phyloP scores from a whole-genome alignment of 2,113 vertebrate species.

The Forbesichthys agassizii region DNA sequence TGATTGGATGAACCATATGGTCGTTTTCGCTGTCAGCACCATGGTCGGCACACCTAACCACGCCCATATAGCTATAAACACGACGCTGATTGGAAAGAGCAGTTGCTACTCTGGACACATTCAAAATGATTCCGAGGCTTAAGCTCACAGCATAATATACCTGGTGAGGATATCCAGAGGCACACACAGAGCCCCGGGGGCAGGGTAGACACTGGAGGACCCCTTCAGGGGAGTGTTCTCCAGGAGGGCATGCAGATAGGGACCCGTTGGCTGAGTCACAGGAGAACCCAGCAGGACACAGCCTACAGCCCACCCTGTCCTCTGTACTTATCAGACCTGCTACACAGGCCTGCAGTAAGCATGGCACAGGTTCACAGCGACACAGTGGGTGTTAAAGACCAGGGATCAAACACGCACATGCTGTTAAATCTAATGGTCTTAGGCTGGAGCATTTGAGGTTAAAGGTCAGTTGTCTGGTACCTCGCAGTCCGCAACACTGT shows the following conservation, averaged over 20 bases:
- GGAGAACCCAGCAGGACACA: slow-evolving; percentile 81
- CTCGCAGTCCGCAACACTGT: slow-evolving; percentile 73
- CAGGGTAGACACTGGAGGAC: slow-evolving; percentile 76
- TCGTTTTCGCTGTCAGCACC: no score
- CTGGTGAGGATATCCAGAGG: slow-evolving; percentile 70
- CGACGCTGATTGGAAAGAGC: no score
- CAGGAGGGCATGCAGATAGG: slow-evolving; percentile 72
- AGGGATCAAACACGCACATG: not conserved
- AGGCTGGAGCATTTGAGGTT: not conserved
- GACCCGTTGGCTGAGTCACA: slow-evolving; percentile 69
- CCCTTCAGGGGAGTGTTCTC: slow-evolving; percentile 80
- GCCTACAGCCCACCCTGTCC: slow-evolving; percentile 75
- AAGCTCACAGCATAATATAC: slow-evolving; percentile 41
- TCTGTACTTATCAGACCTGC: slow-evolving; percentile 79
- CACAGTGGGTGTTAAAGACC: not conserved
- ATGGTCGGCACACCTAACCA: no score
- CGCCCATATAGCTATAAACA: no score
- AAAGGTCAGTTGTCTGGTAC: slow-evolving; percentile 54
- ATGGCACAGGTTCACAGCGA: not conserved
- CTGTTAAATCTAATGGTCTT: not conserved
- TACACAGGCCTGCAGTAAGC: slow-evolving; percentile 76
- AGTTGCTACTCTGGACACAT: no score
- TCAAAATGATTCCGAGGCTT: no score
- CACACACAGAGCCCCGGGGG: slow-evolving; percentile 76
- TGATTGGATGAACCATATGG: no score